phyloP scores from a whole-genome alignment of 2,888 invertebrate species.

The Gryllus longicercus region DNA sequence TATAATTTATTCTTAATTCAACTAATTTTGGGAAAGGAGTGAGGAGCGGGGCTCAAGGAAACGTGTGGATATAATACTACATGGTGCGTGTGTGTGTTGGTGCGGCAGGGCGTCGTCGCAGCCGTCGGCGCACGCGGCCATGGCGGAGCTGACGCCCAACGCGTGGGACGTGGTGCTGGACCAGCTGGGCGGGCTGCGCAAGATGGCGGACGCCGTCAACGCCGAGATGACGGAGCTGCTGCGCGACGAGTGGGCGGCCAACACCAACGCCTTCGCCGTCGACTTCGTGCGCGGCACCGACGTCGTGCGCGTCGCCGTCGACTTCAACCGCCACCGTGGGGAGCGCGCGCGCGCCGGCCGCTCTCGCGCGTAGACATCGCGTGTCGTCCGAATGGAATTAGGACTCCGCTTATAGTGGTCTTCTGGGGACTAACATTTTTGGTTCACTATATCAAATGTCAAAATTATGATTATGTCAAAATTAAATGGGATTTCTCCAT shows the following conservation, averaged over 20 bases:
- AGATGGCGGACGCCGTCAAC: constrained; percentile 65
- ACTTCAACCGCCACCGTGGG: constrained; percentile 38
- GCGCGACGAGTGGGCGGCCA: constrained; percentile 47
- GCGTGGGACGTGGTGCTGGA: constrained; percentile 60
- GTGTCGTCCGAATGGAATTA: no score
- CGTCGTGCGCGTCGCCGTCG: constrained; percentile 54
- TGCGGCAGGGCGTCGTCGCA: constrained; percentile 48
- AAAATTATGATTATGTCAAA: no score
- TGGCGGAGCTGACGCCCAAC: constrained; percentile 71
- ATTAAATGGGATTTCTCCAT: no score
- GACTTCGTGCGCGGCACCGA: constrained; percentile 72
- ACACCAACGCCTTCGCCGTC: constrained; percentile 66
- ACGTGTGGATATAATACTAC: no score
- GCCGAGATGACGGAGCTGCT: constrained; percentile 59
- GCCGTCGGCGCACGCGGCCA: constrained; percentile 56
- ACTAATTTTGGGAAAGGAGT: no score
- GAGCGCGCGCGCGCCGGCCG: not conserved
- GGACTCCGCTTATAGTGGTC: no score
- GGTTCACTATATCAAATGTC: no score
- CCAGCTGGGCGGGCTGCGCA: constrained; percentile 58
- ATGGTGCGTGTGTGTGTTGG: no score
- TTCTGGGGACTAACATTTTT: no score
- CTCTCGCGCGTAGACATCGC: not conserved
- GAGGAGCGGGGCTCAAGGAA: no score
- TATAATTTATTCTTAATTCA: no score